Evolutionary conservation across 64 coral and sea anemone genomes (phyloP), one percentile per base, ranked within the genome.

Genomic region (Platygyra sinensis): DNA sequence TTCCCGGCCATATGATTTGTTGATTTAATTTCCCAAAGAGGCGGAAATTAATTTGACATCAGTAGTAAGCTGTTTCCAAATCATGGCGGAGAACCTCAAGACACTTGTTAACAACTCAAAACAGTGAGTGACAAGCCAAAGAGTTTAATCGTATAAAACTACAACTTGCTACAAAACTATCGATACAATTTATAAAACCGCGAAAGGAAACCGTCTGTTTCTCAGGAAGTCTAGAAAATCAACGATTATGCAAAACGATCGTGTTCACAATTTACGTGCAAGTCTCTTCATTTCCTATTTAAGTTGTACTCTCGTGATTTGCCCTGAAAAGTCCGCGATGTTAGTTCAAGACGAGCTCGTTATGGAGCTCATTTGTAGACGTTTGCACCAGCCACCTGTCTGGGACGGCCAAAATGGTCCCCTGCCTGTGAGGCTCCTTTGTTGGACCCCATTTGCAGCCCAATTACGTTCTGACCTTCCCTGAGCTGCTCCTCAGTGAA

Each of bases 391-490:
- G 90, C 90, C 12, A 95, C 89, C 78, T 95, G 80, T 14, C 93
- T 73, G 38, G 82, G 82, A 3, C 81, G 88, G 1, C 93, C 93
- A 83, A 80, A 89, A 38, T 90, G 81, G 65, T 91, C 89, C 5
- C 93, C 93, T 5, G 88, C 30, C 73, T 95, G 93, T 9, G 80
- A 86, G 5, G 93, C 93, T 11, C 82, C 83, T 71, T 95, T 95
- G 60, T 95, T 95, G 16, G 63, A 49, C 19, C 93, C 93, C 88
- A 90, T 95, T 29, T 95, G 93, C 7, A 95, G 84, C n/a, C 93
- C 93, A 28, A 95, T 95, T 1, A 91, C 77, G 22, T 57, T 3
- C 46, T 95, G 29, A 13, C 93, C 89, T 29, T 52, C 69, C 29
- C 54, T 87, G 5, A 90, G 25, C 54, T 95, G 93, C 72, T 95